phyloP scores from a whole-genome alignment of 2,888 invertebrate genomes.

The Operophtera brumata region DNA sequence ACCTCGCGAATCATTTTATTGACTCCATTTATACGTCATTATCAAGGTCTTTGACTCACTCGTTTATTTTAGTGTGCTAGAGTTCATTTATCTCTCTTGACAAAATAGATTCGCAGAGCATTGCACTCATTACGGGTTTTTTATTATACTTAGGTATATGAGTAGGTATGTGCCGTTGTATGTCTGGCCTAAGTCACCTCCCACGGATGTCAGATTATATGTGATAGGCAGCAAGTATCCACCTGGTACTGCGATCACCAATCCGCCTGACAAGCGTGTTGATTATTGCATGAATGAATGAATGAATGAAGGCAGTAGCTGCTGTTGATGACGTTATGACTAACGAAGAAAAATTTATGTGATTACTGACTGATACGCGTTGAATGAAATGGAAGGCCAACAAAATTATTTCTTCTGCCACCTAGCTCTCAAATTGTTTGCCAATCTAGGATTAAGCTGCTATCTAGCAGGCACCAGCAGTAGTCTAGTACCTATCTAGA shows the following conservation, averaged over 20 bases:
- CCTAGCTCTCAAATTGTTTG: too few relatives aligned
- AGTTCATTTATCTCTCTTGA: constrained; percentile 61
- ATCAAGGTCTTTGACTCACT: constrained; percentile 75
- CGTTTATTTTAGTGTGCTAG: constrained; percentile 59
- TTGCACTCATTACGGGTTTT: constrained; percentile 40
- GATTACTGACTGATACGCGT: constrained; percentile 13
- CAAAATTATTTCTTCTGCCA: neutral
- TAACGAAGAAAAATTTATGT: constrained; percentile 17
- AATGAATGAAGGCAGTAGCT: too few relatives aligned
- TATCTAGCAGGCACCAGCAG: too few relatives aligned
- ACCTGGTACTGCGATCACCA: too few relatives aligned
- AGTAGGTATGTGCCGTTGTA: too few relatives aligned
- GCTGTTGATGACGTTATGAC: too few relatives aligned
- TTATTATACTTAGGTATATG: constrained; percentile 6
- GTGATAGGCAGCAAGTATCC: too few relatives aligned
- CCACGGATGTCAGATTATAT: too few relatives aligned
- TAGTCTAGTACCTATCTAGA: too few relatives aligned
- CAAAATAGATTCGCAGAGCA: constrained; percentile 49
- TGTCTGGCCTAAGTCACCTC: too few relatives aligned
- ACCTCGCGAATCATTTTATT: constrained; percentile 60
- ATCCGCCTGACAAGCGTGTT: constrained; percentile 15
- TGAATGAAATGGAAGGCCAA: neutral
- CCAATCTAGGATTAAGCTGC: too few relatives aligned
- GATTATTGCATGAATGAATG: too few relatives aligned
- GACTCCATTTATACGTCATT: constrained; percentile 58